Evolutionary conservation across 2,888 invertebrate genomes (phyloP), one percentile per base, ranked within the genome.

Genomic region (Acronicta alni): DNA sequence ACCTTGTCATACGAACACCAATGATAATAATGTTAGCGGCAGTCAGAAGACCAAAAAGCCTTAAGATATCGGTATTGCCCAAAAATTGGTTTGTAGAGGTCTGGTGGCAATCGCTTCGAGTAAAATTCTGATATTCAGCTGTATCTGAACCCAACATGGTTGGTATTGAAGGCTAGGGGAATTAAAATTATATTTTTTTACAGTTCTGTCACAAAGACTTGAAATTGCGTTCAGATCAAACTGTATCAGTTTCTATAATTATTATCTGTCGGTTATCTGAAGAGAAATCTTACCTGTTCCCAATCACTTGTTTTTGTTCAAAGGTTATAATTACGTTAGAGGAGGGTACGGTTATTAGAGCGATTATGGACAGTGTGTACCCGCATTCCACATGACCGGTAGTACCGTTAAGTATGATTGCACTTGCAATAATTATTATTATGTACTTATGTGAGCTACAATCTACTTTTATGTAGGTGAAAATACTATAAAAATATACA

Each of bases 361-460:
- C 63, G 60, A 74, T 69, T 64, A 74, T 37, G 68, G 52, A 38
- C 54, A 20, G 39, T 58, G 57, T 38, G 49, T 23, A 54, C 61
- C 46, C 68, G 55, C 75, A 74, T 75, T 61, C 70, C 62, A 15
- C 54, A 46, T 58, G 52, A 60, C 74, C 67, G 64, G 54, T 49
- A 46, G 45, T 71, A 73, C 77, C 79, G 79, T 79, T 79, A 72
- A 44, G 44, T 63, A 66, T 68, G 70, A 79, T 79, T 72, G 67
- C 74, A 56, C 51, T 46, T 17, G 45, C 18, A 15, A 60, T 71
- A 72, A 77, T 75, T 68, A 74, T n/a, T 35, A 35, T n/a, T 35
- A n/a, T 4, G 35, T 35, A 35, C n/a, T 5, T 35, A 35, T n/a
- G 35, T n/a, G 35, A n/a, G n/a, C n/a, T n/a, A 8, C 8, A 8